These are phyloP conservation scores for Mythimna albipuncta DNA, from an alignment of 2,888 invertebrate species.

Conservation along the genomic window DNA sequence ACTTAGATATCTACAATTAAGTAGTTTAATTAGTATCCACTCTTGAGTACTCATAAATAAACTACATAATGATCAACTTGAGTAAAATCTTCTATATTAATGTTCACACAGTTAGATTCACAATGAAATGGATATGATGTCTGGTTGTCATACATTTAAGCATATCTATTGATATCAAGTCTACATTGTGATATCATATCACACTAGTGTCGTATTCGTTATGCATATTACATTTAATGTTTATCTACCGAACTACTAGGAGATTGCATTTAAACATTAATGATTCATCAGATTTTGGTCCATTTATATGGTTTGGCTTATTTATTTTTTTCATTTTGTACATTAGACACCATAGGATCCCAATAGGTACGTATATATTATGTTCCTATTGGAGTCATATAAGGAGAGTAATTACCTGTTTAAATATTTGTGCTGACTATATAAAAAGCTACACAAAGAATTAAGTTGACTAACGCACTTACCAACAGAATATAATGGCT, in stretches of 20 bases:
- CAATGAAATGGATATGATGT: slow-evolving; percentile 61
- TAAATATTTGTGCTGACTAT: neutral
- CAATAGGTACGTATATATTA: too few species aligned
- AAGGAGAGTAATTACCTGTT: neutral
- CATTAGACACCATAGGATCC: too few species aligned
- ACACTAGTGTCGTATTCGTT: slow-evolving; percentile 51
- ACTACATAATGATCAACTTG: slow-evolving; percentile 2
- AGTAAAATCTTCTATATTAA: slow-evolving; percentile 1
- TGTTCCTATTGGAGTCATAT: neutral
- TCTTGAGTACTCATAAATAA: neutral
- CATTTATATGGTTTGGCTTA: neutral
- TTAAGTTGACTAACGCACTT: slow-evolving; percentile 34
- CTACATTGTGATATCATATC: slow-evolving; percentile 42
- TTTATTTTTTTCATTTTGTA: neutral
- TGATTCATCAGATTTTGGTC: slow-evolving; percentile 14
- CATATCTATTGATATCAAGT: slow-evolving; percentile 33
- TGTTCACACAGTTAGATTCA: slow-evolving; percentile 22
- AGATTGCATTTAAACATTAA: slow-evolving; percentile 38
- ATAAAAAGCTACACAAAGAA: slow-evolving; percentile 29
- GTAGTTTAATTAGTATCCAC: slow-evolving; percentile 10
- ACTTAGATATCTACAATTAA: neutral
- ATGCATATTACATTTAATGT: slow-evolving; percentile 20
- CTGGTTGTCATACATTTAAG: slow-evolving; percentile 38
- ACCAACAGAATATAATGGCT: slow-evolving; percentile 69
- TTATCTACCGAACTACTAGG: slow-evolving; percentile 24